Conservation (phyloP, 2,797 vertebrate species). For the Eutrigla gurnardus region DNA sequence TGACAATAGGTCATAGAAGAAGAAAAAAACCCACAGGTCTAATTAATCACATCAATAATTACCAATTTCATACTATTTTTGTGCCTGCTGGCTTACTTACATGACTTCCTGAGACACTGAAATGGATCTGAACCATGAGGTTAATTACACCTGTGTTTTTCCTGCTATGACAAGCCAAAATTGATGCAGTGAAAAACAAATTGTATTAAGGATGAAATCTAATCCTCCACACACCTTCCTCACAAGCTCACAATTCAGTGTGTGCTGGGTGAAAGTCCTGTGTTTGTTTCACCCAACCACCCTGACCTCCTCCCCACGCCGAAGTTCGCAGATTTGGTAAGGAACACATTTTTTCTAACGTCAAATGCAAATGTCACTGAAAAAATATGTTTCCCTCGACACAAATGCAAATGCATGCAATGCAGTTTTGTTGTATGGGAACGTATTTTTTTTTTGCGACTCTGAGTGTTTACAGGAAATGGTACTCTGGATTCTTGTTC, state of each 20-base stretch:
- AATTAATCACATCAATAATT: neutral
- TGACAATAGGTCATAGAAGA: neutral
- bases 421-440: too few species aligned
- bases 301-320: neutral
- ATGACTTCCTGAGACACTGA: neutral
- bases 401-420: too few species aligned
- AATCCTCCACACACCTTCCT: neutral
- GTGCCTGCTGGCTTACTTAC: neutral
- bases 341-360: neutral
- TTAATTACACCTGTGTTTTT: neutral
- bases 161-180: neutral
- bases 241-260: neutral
- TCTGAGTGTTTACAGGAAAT: too few species aligned
- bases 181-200: neutral
- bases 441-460: too few species aligned
- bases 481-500: neutral
- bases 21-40: neutral
- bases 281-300: neutral
- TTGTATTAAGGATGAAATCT: neutral
- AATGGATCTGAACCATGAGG: neutral
- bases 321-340: neutral
- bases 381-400: too few species aligned
- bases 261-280: neutral
- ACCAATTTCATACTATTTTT: neutral
- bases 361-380: neutral